Evolutionary conservation across 2,888 invertebrate species (phyloP), one percentile per base, ranked within the genome.

Genomic region (Scaptomyza caliginosa): DNA sequence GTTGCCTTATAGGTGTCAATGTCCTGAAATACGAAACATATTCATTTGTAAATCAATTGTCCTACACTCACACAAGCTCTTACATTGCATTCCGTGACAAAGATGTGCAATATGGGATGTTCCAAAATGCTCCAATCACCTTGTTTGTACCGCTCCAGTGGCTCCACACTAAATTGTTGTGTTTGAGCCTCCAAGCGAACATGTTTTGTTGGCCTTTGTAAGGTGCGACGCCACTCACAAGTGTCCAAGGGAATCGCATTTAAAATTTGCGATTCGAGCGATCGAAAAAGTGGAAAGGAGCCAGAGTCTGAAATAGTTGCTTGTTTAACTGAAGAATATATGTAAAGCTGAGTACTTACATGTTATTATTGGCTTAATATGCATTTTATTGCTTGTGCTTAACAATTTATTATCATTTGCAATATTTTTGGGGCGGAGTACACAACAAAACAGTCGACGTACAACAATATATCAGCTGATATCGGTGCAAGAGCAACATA

Each of bases 81-180:
- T 93, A 98, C 98, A 90, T 94, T 94, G 93, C 98, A 98, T 90
- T 98, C 98, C 19, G 96, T 98, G 95, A 98, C 98, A 91, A 96
- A 99, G 62, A 97, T 96, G 91, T 99, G 98, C 89, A 99, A 94
- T 90, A 98, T 95, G 10, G 98, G 97, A 83, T 96, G 95, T 77
- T 96, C 95, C 64, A 98, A 93, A 43, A 98, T 93, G 88, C 95
- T 95, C 92, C 95, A 94, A 89, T 95, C 94, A 56, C 93, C 94
- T 46, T 94, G 95, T 66, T 94, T 94, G 42, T 96, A 96, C 51
- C 87, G 90, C 23, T 91, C 90, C 54, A 97, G 90, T 66, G 94
- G 93, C 54, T 94, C 95, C 65, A 94, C 94, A 89, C 95, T 95
- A 89, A 96, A 97, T 48, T 96, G 95, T 45, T 95, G 93, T 90